Conservation (phyloP, 2,888 invertebrate species). For the Pterobdella sp. region DNA sequence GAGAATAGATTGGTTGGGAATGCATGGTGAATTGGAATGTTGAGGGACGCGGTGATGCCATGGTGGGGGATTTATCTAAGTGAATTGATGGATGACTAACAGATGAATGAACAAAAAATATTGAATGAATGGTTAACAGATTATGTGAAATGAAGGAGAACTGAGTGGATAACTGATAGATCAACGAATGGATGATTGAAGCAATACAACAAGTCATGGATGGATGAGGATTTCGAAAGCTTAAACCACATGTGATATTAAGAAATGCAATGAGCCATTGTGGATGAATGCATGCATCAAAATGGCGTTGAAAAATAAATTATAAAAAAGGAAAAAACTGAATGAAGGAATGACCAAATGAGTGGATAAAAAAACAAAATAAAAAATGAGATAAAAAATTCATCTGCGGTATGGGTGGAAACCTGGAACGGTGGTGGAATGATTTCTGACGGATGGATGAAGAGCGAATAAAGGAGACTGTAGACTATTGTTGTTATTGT, state of each 20-base stretch:
- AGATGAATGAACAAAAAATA: background rate
- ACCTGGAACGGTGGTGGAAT: background rate
- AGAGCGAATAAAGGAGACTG: background rate
- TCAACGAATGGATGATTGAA: background rate
- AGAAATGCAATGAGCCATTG: background rate
- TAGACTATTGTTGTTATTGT: background rate
- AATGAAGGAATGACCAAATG: constrained; percentile 8
- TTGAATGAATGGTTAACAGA: background rate
- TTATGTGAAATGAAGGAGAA: background rate
- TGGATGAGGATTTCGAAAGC: no score
- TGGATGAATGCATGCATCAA: background rate
- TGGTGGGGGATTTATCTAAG: no score
- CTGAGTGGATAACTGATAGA: background rate
- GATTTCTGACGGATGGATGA: constrained; percentile 5
- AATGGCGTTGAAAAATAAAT: background rate
- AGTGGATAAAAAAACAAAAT: background rate
- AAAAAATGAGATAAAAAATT: background rate
- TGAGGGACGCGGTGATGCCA: no score
- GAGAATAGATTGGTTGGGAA: no score
- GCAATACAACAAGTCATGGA: background rate
- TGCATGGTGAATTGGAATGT: no score
- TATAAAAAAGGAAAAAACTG: background rate
- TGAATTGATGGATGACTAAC: background rate
- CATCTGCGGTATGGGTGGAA: constrained; percentile 6
- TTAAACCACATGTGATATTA: no score